Percentiles rank a stretch among this genome's conserved stretches.
Conservation (phyloP, 2,113 vertebrate species). For the Mirounga angustirostris region DNA sequence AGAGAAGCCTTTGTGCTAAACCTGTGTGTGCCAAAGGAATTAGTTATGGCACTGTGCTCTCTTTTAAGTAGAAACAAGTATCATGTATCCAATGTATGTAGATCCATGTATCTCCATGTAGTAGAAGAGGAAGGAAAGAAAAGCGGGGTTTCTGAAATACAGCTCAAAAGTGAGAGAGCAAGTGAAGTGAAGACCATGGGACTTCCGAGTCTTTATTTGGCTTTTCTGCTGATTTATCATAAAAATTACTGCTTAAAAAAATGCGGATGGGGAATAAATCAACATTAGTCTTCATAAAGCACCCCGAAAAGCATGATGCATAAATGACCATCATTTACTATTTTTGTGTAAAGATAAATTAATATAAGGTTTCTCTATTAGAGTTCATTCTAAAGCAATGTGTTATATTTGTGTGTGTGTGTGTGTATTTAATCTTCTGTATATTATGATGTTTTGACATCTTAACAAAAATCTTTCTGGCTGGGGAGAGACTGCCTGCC, state of each 20-base stretch:
- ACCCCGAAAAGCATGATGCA: neutral
- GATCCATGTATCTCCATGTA: neutral
- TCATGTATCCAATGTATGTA: neutral
- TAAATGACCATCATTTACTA: neutral
- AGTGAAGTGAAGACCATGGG: neutral
- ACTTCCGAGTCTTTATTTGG: neutral
- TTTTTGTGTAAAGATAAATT: conserved; percentile 15
- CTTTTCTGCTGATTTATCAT: neutral
- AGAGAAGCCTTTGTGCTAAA: neutral
- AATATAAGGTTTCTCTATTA: neutral
- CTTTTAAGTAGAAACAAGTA: neutral
- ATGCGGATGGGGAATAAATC: neutral
- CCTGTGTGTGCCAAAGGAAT: neutral
- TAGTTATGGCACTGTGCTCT: neutral
- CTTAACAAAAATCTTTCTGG: neutral
- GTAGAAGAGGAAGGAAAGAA: neutral
- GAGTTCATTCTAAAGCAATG: neutral
- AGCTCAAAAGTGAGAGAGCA: neutral
- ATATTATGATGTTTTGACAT: neutral
- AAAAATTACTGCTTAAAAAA: neutral
- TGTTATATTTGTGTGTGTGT: neutral
- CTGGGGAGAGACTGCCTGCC: neutral
- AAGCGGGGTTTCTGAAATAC: neutral
- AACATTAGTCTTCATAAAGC: neutral
- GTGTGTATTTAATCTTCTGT: neutral